Base-by-base conservation (phyloP, 2,113 vertebrate species). In the Brachionichthys hirsutus region DNA sequence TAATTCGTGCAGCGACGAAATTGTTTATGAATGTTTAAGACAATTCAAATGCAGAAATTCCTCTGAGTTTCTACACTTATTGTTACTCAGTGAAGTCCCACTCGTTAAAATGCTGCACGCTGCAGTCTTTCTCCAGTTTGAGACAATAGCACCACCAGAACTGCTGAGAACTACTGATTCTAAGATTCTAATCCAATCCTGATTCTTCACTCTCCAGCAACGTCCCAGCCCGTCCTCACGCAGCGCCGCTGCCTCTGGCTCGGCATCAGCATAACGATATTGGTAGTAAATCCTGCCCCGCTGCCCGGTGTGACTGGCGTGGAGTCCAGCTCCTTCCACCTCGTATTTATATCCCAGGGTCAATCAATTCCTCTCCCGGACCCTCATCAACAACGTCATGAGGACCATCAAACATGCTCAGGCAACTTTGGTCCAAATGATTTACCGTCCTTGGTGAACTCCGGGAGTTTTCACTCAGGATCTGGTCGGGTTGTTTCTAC, bases 371-470 rank as follows among this genome's bases (percentile, higher is more conserved):
- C 65, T 24, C 51, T 78, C 75, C 52, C 53, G 0, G 3, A 66
- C 57, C 63, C 70, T 63, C 84, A 81, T 87, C 62, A 78, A 77
- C 70, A 66, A 64, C 77, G 75, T 85, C 81, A 79, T 73, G 56
- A 48, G 53, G 62, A 64, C 67, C 55, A 77, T 79, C 81, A 82
- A 86, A 80, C 75, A 84, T 53, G 60, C 74, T 55, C 14, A 59
- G 49, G 24, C 70, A 63, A 54, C 69, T 70, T 54, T 58, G 41
- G 55, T 73, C 54, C 43, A 58, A 56, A 80, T 77, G 65, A 81
- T 78, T 73, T 61, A 44, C 45, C 41, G 51, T n/a, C 52, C 22
- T 30, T 75, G 24, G 24, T 30, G 8, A 30, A 45, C 48, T 54
- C 36, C 34, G 11, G 16, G 48, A 73, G 59, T 69, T 67, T 78